Evolutionary conservation across 2,113 vertebrate genomes (phyloP).

Genomic region (Leucoraja erinaceus): DNA sequence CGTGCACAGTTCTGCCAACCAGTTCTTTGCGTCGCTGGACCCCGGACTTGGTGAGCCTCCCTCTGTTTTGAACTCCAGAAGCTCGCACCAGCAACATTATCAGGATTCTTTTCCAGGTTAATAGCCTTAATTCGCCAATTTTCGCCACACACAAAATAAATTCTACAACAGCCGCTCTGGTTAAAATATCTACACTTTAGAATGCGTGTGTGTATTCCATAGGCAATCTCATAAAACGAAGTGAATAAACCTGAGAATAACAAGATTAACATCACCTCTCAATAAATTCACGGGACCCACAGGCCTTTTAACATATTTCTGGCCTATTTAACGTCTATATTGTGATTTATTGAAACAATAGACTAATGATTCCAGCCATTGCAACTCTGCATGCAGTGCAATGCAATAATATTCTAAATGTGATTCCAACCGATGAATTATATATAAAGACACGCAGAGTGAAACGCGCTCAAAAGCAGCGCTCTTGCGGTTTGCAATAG

Average conservation of each 20-base stretch:
- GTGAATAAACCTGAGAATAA: too few species aligned
- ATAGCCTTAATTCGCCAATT: conserved; percentile 32
- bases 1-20: conserved; percentile 77
- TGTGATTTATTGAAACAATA: not conserved
- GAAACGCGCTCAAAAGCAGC: too few species aligned
- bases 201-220: not conserved
- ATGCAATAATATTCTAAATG: not conserved
- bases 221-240: not conserved
- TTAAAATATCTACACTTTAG: not conserved
- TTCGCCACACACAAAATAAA: not conserved
- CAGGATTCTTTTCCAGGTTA: conserved; percentile 98
- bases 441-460: not conserved
- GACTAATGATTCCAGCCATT: not conserved
- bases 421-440: not conserved
- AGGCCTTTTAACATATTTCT: not conserved
- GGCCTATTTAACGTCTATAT: not conserved
- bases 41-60: conserved; percentile 81
- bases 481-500: too few species aligned
- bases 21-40: conserved; percentile 93
- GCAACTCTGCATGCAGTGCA: not conserved
- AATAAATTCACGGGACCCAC: not conserved
- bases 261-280: not conserved
- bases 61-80: conserved; percentile 81
- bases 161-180: not conserved
- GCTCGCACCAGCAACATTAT: conserved; percentile 90